Conservation (phyloP, 2,797 vertebrate genomes). For the Diplodus puntazzo region DNA sequence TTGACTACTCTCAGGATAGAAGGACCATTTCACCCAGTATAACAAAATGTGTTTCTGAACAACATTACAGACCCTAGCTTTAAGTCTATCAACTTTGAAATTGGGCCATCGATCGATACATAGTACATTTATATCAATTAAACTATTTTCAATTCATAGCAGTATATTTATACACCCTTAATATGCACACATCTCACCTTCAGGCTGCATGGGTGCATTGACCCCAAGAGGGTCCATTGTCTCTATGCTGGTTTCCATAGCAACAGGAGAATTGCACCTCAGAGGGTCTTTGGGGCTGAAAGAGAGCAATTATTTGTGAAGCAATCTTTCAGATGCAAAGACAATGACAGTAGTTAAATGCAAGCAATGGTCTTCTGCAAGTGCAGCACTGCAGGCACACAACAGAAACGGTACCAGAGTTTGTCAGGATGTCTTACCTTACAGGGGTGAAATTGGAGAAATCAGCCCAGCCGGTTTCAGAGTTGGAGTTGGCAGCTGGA, state of each 20-base stretch:
- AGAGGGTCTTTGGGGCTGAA: slow-evolving; percentile 93
- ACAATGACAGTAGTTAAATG: not conserved
- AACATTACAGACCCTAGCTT: too few relatives aligned
- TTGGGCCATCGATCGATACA: too few relatives aligned
- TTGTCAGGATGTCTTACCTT: slow-evolving; percentile 82
- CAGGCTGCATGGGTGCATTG: slow-evolving; percentile 85
- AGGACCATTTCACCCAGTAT: too few relatives aligned
- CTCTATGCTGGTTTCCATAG: slow-evolving; percentile 97
- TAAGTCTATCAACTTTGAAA: too few relatives aligned
- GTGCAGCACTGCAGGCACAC: not conserved
- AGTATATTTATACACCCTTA: too few relatives aligned
- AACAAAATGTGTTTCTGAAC: too few relatives aligned
- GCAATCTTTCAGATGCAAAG: not conserved
- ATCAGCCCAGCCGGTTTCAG: slow-evolving; percentile 94
- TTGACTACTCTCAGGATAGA: too few relatives aligned
- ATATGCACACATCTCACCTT: slow-evolving; percentile 84
- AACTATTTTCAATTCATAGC: too few relatives aligned
- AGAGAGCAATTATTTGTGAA: slow-evolving; percentile 17
- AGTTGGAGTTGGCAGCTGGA: slow-evolving; percentile 70
- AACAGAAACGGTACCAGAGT: not conserved
- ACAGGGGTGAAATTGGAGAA: slow-evolving; percentile 93
- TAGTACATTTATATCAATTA: too few relatives aligned
- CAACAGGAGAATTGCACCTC: slow-evolving; percentile 96
- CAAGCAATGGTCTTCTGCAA: not conserved
- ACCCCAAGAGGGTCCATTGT: slow-evolving; percentile 90